These are phyloP conservation scores for Larimichthys polyactis DNA, from an alignment of 2,113 vertebrate species.

Conservation along the genomic window DNA sequence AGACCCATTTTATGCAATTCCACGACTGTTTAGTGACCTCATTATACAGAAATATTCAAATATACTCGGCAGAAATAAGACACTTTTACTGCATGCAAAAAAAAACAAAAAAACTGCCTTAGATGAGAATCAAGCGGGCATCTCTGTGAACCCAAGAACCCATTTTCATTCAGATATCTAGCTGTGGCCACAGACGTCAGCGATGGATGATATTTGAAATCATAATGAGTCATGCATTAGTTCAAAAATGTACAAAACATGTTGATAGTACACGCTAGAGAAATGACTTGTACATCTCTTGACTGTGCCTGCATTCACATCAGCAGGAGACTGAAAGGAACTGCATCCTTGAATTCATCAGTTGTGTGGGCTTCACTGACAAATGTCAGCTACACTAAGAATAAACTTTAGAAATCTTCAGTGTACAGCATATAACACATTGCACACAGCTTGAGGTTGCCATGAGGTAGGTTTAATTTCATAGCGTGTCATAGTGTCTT, in stretches of 20 bases:
- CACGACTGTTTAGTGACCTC: too few relatives aligned
- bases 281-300: background rate
- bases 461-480: background rate
- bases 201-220: too few relatives aligned
- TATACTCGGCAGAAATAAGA: too few relatives aligned
- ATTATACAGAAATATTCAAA: too few relatives aligned
- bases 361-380: background rate
- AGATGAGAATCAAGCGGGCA: too few relatives aligned
- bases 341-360: background rate
- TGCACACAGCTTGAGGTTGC: background rate
- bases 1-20: too few relatives aligned
- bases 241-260: background rate
- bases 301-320: background rate
- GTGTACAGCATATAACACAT: background rate
- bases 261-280: background rate
- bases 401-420: background rate
- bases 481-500: background rate
- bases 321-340: background rate
- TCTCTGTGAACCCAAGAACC: too few relatives aligned
- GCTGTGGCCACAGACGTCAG: too few relatives aligned
- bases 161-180: too few relatives aligned
- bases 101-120: too few relatives aligned
- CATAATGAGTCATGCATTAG: too few relatives aligned
- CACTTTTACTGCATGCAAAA: too few relatives aligned
- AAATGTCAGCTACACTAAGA: background rate